Evolutionary conservation across 2,888 invertebrate species (phyloP), one percentile per base, ranked within the genome.

Genomic region (Ephialtes manifestator): DNA sequence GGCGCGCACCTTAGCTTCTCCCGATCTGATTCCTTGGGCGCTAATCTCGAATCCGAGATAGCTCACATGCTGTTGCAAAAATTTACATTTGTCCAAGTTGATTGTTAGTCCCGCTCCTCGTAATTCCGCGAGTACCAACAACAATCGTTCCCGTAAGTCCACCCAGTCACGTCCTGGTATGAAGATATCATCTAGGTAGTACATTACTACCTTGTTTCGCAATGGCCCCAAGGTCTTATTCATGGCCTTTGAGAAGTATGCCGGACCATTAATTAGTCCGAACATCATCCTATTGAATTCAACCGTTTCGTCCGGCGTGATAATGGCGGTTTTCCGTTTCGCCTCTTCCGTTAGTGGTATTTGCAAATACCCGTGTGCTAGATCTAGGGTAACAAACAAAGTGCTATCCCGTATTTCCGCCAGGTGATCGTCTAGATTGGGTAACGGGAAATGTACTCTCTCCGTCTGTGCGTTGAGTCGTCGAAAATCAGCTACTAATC

Each of bases 241-340:
- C 60, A 60, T 60, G 15, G 28, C 20, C 18, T 55, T 24, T 4
- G 20, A 20, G 5, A 55, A 55, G 10, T 55, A 55, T 0, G 55
- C 20, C 20, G 55, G 55, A 1, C 55, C 20, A 8, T 55, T 55
- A 20, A 55, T 55, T 20, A 55, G 20, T 10, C 60, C 31, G 31
- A 63, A 63, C 2, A 63, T 63, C 63, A 63, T 63, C 8, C 63
- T 3, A 1, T 15, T 63, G 15, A 63, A 63, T n/a, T 63, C 63
- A 5, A 63, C 39, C 3, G 63, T 39, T 7, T 63, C 63, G 18
- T 58, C 58, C 10, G 58, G 28, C 2, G 58, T 58, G 28, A 58
- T 58, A 11, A 58, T 58, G 0, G 58, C 63, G 15, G 63, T 63
- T 39, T 63, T 63, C 0, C 28, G 31, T 18, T n/a, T 35, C 4